Evolutionary conservation across 2,113 vertebrate genomes (phyloP), one percentile per base, ranked within the genome.

Genomic region (Lepidothrix coronata): DNA sequence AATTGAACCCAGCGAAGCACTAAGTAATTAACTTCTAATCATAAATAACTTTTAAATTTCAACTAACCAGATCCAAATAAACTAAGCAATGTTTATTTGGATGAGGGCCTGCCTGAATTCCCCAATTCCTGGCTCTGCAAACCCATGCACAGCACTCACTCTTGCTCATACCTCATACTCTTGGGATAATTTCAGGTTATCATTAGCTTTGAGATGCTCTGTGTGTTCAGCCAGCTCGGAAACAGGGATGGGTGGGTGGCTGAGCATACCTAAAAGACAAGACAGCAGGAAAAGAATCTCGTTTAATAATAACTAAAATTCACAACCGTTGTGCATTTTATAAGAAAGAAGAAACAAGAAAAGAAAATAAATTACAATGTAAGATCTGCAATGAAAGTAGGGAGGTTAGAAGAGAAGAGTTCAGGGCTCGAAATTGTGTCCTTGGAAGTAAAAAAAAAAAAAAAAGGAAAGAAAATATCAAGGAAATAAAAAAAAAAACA

Each of bases 101-200:
- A 76, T 11, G 78, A 88, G 46, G 71, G 58, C 37, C 85, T 73
- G 49, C 12, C 62, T 80, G 63, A 72, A 73, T 74, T 59, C 48
- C 82, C 78, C 31, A 27, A 70, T 46, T 52, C 67, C 84, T 85
- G 77, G 63, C 90, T 85, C 84, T 85, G 79, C 72, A 80, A 51
- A 89, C 81, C 52, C 89, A 61, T 18, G 68, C 88, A 61, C 82
- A 76, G 66, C 88, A 58, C 88, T 79, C 92, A 12, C 35, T 85
- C 63, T 59, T 27, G 90, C 72, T 95, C 98, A 96, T 97, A 99
- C 99, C 99, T 99, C 99, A 12, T 99, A 99, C 95, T 99, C 99
- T 97, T 99, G 99, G 62, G 99, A 99, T 80, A 99, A 98, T 96
- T 99, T 99, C 88, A 99, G 98, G 98, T 99, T 99, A 98, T 99